phyloP scores from a whole-genome alignment of 2,113 vertebrate genomes.

The Ovibos moschatus region DNA sequence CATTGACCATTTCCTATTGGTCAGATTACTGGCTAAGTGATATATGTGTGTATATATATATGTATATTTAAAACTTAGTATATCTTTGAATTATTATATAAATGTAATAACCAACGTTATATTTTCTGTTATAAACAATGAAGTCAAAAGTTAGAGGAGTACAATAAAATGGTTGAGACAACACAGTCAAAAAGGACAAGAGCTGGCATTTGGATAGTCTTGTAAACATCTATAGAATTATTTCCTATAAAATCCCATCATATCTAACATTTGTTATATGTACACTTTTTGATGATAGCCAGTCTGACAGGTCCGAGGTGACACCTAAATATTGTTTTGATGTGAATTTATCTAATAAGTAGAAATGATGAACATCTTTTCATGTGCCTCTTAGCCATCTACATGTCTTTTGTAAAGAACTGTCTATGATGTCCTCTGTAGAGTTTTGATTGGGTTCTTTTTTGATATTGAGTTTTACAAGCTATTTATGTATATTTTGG shows the following conservation, averaged over 20 bases:
- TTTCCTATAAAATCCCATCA: neutral
- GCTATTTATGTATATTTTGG: neutral
- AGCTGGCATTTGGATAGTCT: neutral
- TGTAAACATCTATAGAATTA: neutral
- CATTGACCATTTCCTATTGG: neutral
- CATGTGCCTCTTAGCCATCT: neutral
- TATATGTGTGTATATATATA: neutral
- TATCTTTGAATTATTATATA: neutral
- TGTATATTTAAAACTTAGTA: neutral
- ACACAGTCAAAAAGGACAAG: neutral
- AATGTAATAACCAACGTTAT: neutral
- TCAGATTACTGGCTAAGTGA: neutral
- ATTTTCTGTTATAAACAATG: neutral
- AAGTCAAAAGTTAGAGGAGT: neutral
- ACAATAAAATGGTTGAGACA: neutral
- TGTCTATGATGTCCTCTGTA: neutral
- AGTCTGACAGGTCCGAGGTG: neutral
- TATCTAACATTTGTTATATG: neutral
- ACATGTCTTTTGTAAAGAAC: neutral
- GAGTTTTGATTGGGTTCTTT: neutral
- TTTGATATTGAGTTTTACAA: neutral
- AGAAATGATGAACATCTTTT: neutral
- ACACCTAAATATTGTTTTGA: neutral
- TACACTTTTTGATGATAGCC: neutral
- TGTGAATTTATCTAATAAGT: neutral